phyloP scores from a whole-genome alignment of 1,140 invertebrate genomes.

The Notospermus geniculatus region DNA sequence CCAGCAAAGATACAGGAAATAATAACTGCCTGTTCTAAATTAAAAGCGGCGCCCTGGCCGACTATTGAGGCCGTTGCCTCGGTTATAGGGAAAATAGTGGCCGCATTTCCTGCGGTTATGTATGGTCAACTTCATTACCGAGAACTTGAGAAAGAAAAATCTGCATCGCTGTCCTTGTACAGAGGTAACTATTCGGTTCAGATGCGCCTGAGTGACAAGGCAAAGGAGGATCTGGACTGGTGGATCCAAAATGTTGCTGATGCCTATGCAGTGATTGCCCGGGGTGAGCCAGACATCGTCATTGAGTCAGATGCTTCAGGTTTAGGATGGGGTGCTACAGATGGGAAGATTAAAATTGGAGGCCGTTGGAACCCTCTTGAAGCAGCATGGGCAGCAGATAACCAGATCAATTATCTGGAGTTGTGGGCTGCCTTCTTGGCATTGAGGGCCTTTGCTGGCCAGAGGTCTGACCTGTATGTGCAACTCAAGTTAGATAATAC shows the following conservation, averaged over 20 bases:
- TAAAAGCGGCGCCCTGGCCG: background rate
- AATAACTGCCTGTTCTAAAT: background rate
- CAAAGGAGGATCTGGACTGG: background rate
- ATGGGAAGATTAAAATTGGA: background rate
- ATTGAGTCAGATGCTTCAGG: no score
- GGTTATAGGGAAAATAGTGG: background rate
- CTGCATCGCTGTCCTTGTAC: background rate
- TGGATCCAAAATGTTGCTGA: background rate
- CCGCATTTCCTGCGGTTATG: background rate
- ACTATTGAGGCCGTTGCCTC: background rate
- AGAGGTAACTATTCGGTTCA: background rate
- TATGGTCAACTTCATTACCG: background rate
- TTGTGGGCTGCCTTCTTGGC: background rate
- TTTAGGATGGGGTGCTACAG: slow-evolving; percentile 17
- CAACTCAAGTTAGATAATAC: background rate
- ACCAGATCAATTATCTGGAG: background rate
- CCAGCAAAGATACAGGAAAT: background rate
- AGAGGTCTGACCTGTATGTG: background rate
- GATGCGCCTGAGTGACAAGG: background rate
- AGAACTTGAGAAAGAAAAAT: background rate
- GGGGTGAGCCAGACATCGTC: no score
- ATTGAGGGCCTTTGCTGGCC: background rate
- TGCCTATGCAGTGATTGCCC: background rate
- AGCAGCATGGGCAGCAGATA: no score
- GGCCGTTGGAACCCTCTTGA: background rate